A percentile compares a stretch with the other conserved stretches of the same genome.
These are phyloP conservation scores for Monomorium pharaonis DNA, from an alignment of 1,140 invertebrate species.

Conservation along the genomic window DNA sequence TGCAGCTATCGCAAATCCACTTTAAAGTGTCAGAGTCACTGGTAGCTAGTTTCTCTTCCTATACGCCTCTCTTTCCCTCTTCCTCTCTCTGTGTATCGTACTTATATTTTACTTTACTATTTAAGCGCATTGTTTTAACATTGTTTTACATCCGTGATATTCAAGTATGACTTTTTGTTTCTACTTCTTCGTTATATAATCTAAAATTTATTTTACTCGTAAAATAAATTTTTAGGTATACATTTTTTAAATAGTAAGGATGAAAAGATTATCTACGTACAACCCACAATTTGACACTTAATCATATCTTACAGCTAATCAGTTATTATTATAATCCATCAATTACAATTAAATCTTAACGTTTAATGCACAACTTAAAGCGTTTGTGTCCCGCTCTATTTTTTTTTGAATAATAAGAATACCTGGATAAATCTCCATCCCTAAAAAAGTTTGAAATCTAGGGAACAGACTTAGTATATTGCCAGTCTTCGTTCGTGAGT, in stretches of 20 bases:
- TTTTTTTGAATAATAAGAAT: too few relatives aligned
- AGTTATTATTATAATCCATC: not conserved
- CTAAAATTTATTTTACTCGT: conserved; percentile 2
- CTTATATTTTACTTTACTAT: conserved; percentile 19
- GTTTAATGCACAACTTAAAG: not conserved
- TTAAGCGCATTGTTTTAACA: conserved; percentile 10
- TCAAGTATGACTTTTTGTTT: not conserved
- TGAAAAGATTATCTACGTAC: not conserved
- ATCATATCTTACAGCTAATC: not conserved
- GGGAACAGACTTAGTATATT: too few relatives aligned
- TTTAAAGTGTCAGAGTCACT: conserved; percentile 45
- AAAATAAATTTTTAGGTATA: not conserved
- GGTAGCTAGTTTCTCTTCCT: conserved; percentile 53
- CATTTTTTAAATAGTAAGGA: not conserved
- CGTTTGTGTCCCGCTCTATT: too few relatives aligned
- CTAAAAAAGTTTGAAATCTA: too few relatives aligned
- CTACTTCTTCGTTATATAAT: not conserved
- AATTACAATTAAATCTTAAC: not conserved
- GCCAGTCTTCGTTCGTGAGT: too few relatives aligned
- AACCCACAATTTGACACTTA: not conserved
- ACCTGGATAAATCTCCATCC: too few relatives aligned
- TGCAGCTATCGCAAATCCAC: conserved; percentile 24
- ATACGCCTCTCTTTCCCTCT: too few relatives aligned
- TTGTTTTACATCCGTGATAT: conserved; percentile 11
- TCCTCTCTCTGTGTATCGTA: too few relatives aligned